A percentile compares a stretch with the other conserved stretches of the same genome.
Conservation (phyloP, 2,113 vertebrate species). For the Brachypodius melanocephalos region DNA sequence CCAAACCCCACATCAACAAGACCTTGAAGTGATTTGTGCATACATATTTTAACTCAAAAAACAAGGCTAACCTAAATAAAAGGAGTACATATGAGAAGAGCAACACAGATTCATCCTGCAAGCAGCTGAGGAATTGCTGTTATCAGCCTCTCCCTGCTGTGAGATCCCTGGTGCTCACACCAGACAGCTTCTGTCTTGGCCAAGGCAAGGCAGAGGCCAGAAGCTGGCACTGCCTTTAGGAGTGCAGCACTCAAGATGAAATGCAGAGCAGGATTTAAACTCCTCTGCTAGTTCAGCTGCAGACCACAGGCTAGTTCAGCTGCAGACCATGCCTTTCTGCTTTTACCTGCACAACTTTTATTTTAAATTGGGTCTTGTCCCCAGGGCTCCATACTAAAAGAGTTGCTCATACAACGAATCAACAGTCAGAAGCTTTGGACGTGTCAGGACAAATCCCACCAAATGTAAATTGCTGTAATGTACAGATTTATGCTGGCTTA, state of each 20-base stretch:
- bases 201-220: not conserved
- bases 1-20: not conserved
- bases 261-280: not conserved
- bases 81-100: not conserved
- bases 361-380: not conserved
- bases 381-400: conserved; percentile 28
- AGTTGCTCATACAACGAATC: not conserved
- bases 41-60: not conserved
- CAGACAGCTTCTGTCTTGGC: not conserved
- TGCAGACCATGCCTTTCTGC: not conserved
- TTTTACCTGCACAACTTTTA: not conserved
- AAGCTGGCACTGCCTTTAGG: accelerated
- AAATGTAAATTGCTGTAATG: not conserved
- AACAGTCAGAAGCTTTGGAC: conserved; percentile 20
- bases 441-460: not conserved
- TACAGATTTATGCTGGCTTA: not conserved
- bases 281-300: not conserved
- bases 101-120: not conserved
- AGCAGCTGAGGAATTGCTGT: not conserved
- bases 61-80: not conserved
- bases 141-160: not conserved
- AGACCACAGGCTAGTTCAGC: not conserved
- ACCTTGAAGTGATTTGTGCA: not conserved
- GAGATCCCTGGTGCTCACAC: accelerated
- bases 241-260: not conserved